Conservation (phyloP, 2,888 invertebrate species). For the Cephus sareptanus region DNA sequence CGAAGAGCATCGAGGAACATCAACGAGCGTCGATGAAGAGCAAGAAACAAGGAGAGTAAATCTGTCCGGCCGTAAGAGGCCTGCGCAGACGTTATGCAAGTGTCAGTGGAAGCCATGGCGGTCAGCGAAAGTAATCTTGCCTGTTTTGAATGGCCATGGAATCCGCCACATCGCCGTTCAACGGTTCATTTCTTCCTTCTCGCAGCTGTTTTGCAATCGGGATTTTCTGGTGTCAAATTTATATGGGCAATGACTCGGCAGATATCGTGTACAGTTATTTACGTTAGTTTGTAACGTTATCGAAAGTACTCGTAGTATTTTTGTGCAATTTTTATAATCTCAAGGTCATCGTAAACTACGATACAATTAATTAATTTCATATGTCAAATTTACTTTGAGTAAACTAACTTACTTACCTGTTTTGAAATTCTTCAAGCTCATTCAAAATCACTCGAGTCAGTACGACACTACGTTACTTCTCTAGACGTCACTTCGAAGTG, state of each 20-base stretch:
- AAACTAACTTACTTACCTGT: neutral
- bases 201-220: neutral
- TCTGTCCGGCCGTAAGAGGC: conserved; percentile 18
- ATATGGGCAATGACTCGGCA: neutral
- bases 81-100: conserved; percentile 33
- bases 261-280: neutral
- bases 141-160: conserved; percentile 25
- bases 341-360: neutral
- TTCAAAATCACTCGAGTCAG: neutral
- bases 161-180: conserved; percentile 10
- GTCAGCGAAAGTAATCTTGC: conserved; percentile 57
- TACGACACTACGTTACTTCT: neutral
- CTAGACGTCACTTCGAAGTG: neutral
- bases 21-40: conserved; percentile 13
- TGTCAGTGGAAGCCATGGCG: conserved; percentile 32
- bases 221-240: neutral
- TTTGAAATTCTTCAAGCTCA: neutral
- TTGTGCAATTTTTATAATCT: neutral
- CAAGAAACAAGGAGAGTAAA: neutral
- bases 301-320: neutral
- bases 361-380: neutral
- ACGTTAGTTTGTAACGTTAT: neutral
- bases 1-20: neutral
- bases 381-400: neutral
- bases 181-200: conserved; percentile 18